A percentile compares a stretch with the other conserved stretches of the same genome.
phyloP scores from a whole-genome alignment of 2,888 invertebrate genomes.

The Sthenelais limicola region DNA sequence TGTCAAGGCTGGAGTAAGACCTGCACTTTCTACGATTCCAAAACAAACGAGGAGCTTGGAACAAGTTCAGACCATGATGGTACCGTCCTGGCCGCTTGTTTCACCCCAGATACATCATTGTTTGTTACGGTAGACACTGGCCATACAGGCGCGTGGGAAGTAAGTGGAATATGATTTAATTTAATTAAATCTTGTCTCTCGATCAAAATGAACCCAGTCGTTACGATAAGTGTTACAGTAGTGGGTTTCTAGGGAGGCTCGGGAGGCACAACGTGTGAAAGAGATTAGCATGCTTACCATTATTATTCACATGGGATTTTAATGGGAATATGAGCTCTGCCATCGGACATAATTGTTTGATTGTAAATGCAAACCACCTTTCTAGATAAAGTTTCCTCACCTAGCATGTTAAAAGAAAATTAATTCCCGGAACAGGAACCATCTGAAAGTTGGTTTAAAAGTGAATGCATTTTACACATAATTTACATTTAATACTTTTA shows the following conservation, averaged over 20 bases:
- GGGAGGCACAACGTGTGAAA: no score
- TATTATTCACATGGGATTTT: no score
- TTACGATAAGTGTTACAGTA: no score
- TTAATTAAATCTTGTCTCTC: not conserved
- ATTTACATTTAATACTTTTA: no score
- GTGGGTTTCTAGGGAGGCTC: not conserved
- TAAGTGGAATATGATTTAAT: slow-evolving; percentile 21
- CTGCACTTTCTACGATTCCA: slow-evolving; percentile 13
- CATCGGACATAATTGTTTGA: not conserved
- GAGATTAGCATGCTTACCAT: no score
- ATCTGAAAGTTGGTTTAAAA: no score
- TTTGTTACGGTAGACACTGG: slow-evolving; percentile 43
- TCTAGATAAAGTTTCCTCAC: no score
- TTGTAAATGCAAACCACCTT: not conserved
- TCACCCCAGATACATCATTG: slow-evolving; percentile 30
- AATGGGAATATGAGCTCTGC: no score
- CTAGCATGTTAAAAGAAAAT: no score
- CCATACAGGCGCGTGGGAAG: slow-evolving; percentile 40
- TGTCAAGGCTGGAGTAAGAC: slow-evolving; percentile 44
- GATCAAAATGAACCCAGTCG: no score
- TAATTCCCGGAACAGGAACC: no score
- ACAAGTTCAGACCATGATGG: slow-evolving; percentile 31
- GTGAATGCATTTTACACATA: no score
- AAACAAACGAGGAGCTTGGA: not conserved
- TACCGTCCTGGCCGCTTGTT: slow-evolving; percentile 19